Percentiles rank a stretch among this genome's conserved stretches.
Conservation (phyloP, 2,797 vertebrate genomes). For the Cyclura pinguis region DNA sequence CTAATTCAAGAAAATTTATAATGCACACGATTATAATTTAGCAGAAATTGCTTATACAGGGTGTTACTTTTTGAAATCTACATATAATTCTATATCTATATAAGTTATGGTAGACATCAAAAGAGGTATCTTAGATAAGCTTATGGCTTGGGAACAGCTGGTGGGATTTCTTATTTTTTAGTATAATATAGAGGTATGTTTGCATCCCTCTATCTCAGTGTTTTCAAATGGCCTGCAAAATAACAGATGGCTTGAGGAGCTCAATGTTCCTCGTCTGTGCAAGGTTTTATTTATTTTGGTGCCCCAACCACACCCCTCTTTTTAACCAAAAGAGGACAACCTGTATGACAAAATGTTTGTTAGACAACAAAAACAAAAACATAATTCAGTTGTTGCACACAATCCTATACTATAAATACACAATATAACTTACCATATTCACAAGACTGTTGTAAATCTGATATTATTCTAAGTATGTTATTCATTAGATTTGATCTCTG, state of each 20-base stretch:
- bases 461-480: slow-evolving; percentile 98
- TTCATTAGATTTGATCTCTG: slow-evolving; percentile 99
- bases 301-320: neutral
- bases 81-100: neutral
- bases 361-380: neutral
- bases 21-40: too few relatives aligned
- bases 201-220: neutral
- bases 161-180: neutral
- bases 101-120: neutral
- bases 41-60: neutral
- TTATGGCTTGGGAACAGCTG: neutral
- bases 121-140: neutral
- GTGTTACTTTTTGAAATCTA: neutral
- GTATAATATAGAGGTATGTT: neutral
- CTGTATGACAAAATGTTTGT: neutral
- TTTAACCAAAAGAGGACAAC: neutral
- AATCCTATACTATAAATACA: neutral
- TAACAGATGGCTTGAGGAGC: neutral
- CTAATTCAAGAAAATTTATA: neutral
- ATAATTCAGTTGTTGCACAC: slow-evolving; percentile 1
- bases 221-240: neutral
- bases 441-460: slow-evolving; percentile 96
- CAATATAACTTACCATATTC: slow-evolving; percentile 88
- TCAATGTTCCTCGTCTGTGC: neutral
- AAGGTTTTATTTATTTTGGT: neutral